Base-by-base conservation (phyloP, 2,113 vertebrate genomes). In the Raja brachyura region DNA sequence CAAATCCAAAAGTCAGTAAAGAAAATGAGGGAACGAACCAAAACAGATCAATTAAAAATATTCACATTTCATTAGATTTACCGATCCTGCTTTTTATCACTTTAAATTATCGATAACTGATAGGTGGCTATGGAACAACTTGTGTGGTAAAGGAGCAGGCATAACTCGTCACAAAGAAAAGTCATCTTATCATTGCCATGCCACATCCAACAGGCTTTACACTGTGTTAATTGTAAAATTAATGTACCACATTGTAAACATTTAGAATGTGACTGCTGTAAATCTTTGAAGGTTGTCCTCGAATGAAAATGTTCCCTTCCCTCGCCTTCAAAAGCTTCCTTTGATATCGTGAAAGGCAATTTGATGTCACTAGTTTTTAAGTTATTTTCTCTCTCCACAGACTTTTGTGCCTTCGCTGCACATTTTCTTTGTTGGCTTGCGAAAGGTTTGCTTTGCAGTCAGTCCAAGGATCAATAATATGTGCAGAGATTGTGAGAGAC, bases 401-500 rank as follows among this genome's bases (percentile, higher is more conserved):
- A 63, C 77, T 93, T 59, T 94, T 94, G 5, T 54, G 66, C 48
- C 90, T 92, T 39, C 90, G 39, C 9, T 73, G 90, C 90, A 92
- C 93, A 93, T 85, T n/a, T 94, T 95, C 94, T 0, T 56, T 93
- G 94, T 94, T 94, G 93, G 95, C 93, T 94, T 90, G 94, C 94
- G 94, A 94, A 93, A 94, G 14, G 83, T 63, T 48, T 7, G 94
- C 90, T 93, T 92, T 76, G 93, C 93, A 93, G 95, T 95, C 95
- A 94, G 93, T 98, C 97, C 98, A 95, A 97, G 97, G 93, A 96
- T 97, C 95, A 97, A 93, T 94, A 99, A 94, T 95, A 97, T 95
- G 95, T 95, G 96, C 93, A 98, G 96, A 98, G 94, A 96, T 96
- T 96, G 96, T 98, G 97, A 94, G 98, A 95, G 93, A 97, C 95